phyloP scores from a whole-genome alignment of 2,888 invertebrate species.

The Ormyrus labotus region DNA sequence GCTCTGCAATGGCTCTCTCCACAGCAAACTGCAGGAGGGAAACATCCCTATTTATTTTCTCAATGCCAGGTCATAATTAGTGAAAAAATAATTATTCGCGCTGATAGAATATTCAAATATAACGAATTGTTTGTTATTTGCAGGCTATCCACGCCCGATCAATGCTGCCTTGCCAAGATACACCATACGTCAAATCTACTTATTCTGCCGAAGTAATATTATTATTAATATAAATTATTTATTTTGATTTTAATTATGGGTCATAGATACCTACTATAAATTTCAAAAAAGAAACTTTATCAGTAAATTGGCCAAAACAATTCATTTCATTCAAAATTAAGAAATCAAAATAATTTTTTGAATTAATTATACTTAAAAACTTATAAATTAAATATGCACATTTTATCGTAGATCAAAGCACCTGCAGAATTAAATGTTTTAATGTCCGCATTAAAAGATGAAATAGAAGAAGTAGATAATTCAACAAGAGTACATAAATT shows the following conservation, averaged over 20 bases:
- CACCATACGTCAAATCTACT: conserved; percentile 89
- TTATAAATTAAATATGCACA: background rate
- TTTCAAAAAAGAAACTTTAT: background rate
- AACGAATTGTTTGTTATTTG: conserved; percentile 59
- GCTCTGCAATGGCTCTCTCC: conserved; percentile 94
- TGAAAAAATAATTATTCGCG: background rate
- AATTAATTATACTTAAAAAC: background rate
- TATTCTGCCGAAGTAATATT: conserved; percentile 57
- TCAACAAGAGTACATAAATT: conserved; percentile 79
- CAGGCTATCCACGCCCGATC: conserved; percentile 93
- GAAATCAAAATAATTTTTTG: background rate
- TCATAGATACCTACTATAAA: background rate
- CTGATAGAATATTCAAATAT: background rate
- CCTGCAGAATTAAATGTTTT: conserved; percentile 86
- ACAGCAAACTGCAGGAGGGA: conserved; percentile 91
- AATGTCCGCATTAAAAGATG: conserved; percentile 89
- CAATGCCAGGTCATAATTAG: conserved; percentile 83
- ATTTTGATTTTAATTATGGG: background rate
- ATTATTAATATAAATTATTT: background rate
- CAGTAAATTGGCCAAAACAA: background rate
- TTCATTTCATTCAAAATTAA: background rate
- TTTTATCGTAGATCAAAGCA: conserved; percentile 80
- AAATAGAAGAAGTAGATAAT: conserved; percentile 74
- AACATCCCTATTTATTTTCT: conserved; percentile 90
- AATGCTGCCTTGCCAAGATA: conserved; percentile 94